These are phyloP conservation scores for Trissoscelio sp. DNA, from an alignment of 2,888 invertebrate genomes.

Conservation along the genomic window DNA sequence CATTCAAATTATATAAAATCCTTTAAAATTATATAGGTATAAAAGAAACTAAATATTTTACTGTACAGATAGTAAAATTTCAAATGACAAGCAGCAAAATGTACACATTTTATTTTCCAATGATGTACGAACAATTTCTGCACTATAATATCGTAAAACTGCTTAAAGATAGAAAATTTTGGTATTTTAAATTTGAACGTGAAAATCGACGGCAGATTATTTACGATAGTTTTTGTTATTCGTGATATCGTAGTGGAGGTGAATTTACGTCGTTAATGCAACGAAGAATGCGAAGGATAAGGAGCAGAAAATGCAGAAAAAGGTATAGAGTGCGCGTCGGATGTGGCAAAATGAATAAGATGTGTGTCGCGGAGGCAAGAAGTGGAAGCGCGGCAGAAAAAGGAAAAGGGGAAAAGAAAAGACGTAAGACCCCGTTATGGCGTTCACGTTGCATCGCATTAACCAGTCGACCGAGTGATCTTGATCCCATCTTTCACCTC, in stretches of 20 bases:
- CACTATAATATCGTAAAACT: too few species aligned
- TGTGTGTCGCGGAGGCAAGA: conserved; percentile 61
- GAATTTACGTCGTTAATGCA: conserved; percentile 59
- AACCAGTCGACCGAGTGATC: conserved; percentile 82
- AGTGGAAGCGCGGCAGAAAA: conserved; percentile 59
- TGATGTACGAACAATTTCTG: too few species aligned
- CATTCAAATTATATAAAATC: too few species aligned
- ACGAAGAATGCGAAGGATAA: conserved; percentile 56
- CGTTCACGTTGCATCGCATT: conserved; percentile 80
- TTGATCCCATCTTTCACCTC: conserved; percentile 77
- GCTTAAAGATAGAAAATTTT: too few species aligned
- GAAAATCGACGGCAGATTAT: too few species aligned
- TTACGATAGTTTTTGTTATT: conserved; percentile 48
- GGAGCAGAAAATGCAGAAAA: conserved; percentile 56
- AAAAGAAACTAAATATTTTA: too few species aligned
- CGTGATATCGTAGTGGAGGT: conserved; percentile 43
- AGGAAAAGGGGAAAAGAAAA: conserved; percentile 49
- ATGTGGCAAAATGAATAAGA: conserved; percentile 64
- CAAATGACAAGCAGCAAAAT: too few species aligned
- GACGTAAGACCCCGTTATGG: conserved; percentile 73
- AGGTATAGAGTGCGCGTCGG: conserved; percentile 49
- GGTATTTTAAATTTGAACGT: too few species aligned
- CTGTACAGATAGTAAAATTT: too few species aligned
- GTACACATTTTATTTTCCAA: too few species aligned
- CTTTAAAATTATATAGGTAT: too few species aligned